A percentile compares a stretch with the other conserved stretches of the same genome.
These are phyloP conservation scores for Miltochrista miniata DNA, from an alignment of 2,888 invertebrate genomes.

Conservation along the genomic window DNA sequence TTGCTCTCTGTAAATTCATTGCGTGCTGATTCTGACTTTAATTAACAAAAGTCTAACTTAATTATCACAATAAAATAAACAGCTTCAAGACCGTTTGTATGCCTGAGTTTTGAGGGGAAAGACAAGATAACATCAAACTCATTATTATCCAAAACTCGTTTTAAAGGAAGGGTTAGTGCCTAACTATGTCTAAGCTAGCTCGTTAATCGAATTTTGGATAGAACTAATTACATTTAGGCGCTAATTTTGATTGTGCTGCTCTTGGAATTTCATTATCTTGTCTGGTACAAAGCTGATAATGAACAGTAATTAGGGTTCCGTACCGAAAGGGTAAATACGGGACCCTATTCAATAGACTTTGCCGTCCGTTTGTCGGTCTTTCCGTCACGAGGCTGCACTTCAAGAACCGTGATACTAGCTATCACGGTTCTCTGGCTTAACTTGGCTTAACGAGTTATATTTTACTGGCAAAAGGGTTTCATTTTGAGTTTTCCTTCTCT, in stretches of 20 bases:
- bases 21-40: conserved; percentile 35
- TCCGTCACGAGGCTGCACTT: too few species aligned
- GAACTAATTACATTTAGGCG: conserved; percentile 5
- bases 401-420: too few species aligned
- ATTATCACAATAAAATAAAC: conserved; percentile 37
- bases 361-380: too few species aligned
- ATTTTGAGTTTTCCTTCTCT: too few species aligned
- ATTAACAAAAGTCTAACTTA: conserved; percentile 35
- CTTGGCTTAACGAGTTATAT: too few species aligned
- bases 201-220: conserved; percentile 17
- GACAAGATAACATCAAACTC: conserved; percentile 15
- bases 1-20: conserved; percentile 27
- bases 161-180: conserved; percentile 5
- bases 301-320: too few species aligned
- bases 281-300: too few species aligned
- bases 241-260: conserved; percentile 4
- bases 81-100: conserved; percentile 16
- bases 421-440: too few species aligned
- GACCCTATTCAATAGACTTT: too few species aligned
- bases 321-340: too few species aligned
- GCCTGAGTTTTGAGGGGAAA: conserved; percentile 12
- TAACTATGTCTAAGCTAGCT: background rate
- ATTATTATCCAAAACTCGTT: conserved; percentile 12
- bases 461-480: too few species aligned
- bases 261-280: background rate